Conservation (phyloP, 2,113 vertebrate genomes). For the Notarius lentiginosus region DNA sequence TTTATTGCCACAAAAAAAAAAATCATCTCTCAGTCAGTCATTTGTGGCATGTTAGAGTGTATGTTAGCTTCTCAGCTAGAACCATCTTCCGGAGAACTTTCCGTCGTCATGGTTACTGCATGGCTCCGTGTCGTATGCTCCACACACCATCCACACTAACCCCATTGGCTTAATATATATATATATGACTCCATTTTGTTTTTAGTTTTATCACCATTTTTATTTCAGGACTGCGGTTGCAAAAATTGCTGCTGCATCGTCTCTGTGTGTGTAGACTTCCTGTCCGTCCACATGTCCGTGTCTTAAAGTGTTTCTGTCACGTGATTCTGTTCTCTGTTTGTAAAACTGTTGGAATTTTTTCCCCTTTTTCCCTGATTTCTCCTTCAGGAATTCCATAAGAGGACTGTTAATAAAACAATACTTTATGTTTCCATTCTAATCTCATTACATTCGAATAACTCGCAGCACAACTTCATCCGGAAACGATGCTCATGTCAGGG, state of each 20-base stretch:
- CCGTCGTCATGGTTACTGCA: constrained; percentile 75
- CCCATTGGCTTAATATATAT: constrained; percentile 65
- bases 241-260: constrained; percentile 64
- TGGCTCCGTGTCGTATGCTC: constrained; percentile 73
- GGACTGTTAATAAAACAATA: constrained; percentile 59
- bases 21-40: constrained; percentile 63
- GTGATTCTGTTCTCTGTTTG: constrained; percentile 95
- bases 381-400: constrained; percentile 79
- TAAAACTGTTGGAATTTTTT: constrained; percentile 70
- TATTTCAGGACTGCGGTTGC: constrained; percentile 55
- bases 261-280: constrained; percentile 54
- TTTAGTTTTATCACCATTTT: constrained; percentile 61
- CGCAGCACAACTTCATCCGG: background rate
- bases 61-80: constrained; percentile 63
- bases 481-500: background rate
- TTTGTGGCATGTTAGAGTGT: constrained; percentile 74
- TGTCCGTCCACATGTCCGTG: constrained; percentile 63
- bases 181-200: constrained; percentile 66
- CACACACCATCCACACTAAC: constrained; percentile 70
- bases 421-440: background rate
- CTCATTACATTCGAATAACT: background rate
- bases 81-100: constrained; percentile 42
- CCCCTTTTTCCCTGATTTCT: background rate
- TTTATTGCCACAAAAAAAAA: constrained; percentile 81
- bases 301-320: constrained; percentile 68